Base-by-base conservation (phyloP, 2,113 vertebrate species). In the Odontesthes bonariensis region DNA sequence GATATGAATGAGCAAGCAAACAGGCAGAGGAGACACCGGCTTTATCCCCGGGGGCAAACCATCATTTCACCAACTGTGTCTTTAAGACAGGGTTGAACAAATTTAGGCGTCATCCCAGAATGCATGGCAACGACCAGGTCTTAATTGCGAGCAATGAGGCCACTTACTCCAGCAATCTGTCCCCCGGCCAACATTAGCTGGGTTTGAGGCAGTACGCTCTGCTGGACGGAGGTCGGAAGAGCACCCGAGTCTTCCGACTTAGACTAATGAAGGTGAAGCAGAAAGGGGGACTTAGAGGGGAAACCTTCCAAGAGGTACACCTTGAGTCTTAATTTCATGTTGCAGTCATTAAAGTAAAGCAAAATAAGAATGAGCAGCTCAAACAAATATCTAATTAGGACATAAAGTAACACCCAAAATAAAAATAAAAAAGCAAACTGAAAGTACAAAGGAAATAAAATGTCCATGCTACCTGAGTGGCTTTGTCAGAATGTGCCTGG, bases 161-260 rank as follows among this genome's bases (percentile, higher is more conserved):
- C 86, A 95, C 97, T 97, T 95, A 98, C 96, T 95, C 97, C 97
- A 72, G 96, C 96, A 94, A 98, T 96, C 94, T 98, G 97, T 93
- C 97, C 97, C 93, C 97, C 96, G 66, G 96, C 95, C 95, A 99
- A 95, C 97, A 98, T 98, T 73, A 98, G 95, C 94, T 97, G 97
- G 72, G 97, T 96, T 93, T 97, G 97, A 91, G 96, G 96, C 91
- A 97, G 94, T 88, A 94, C 94, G 47, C 95, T 95, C 95, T 98
- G 96, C 95, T 97, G 96, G 95, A 93, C 94, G 89, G 96, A 95
- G 92, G 95, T 95, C 89, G 94, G 94, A 77, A 95, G 93, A 89
- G 97, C 95, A 90, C 94, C 95, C 46, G 95, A 94, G 92, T 97
- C 96, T 95, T 97, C 97, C 92, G 94, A 95, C 91, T 98, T 97